phyloP scores from a whole-genome alignment of 2,888 invertebrate genomes.

The Oligia fasciuncula region DNA sequence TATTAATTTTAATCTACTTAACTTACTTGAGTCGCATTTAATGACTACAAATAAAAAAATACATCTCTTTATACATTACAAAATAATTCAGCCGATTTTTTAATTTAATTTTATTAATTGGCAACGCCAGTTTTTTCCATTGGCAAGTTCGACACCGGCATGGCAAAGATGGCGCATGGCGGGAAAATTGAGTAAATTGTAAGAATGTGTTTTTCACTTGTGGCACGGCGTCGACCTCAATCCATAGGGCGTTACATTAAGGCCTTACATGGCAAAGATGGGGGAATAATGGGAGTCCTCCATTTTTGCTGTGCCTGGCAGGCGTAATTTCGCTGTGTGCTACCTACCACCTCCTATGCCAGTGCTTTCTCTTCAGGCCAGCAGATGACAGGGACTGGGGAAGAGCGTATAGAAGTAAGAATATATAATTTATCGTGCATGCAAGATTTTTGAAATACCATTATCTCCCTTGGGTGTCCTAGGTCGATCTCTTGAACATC shows the following conservation, averaged over 20 bases:
- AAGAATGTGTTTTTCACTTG: not conserved
- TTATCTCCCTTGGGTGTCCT: not conserved
- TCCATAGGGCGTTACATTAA: not conserved
- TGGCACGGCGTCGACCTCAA: not conserved
- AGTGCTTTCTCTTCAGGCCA: constrained; percentile 77
- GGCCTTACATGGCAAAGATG: not conserved
- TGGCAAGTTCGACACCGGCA: constrained; percentile 17
- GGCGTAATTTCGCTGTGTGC: constrained; percentile 26
- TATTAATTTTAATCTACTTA: constrained; percentile 31
- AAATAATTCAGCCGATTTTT: constrained; percentile 24
- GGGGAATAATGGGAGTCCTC: not conserved
- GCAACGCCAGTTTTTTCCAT: constrained; percentile 1
- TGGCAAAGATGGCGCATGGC: constrained; percentile 20
- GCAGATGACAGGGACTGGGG: constrained; percentile 74
- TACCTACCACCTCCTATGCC: constrained; percentile 69
- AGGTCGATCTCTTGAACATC: not conserved
- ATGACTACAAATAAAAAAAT: constrained; percentile 21
- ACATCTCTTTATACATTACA: not conserved
- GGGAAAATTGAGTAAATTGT: not conserved
- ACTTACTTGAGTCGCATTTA: constrained; percentile 27
- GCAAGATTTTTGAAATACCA: not conserved
- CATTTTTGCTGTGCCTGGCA: not conserved
- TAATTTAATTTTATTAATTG: constrained; percentile 8
- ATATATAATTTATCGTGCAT: constrained; percentile 6
- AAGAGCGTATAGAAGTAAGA: constrained; percentile 56